These are phyloP conservation scores for Lampris incognitus DNA, from an alignment of 2,113 vertebrate species.

Conservation along the genomic window DNA sequence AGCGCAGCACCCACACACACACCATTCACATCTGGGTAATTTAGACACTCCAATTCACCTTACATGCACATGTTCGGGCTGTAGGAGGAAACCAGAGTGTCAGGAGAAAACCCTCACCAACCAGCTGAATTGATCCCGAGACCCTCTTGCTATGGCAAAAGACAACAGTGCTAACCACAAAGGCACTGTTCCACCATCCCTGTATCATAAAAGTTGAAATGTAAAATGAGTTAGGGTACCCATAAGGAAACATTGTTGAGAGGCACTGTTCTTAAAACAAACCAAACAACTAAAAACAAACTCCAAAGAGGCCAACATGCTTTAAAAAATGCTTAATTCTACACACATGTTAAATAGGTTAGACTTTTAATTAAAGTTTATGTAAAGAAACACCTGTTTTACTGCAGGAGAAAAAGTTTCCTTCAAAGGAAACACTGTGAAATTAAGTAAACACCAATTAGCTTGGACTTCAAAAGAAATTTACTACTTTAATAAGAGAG, in stretches of 20 bases:
- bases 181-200: neutral
- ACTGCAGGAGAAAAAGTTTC: conserved; percentile 17
- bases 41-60: no score
- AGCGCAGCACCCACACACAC: no score
- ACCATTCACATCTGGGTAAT: no score
- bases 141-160: no score
- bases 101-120: no score
- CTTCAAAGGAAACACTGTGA: conserved; percentile 13
- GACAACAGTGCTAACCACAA: no score
- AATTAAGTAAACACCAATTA: conserved; percentile 53
- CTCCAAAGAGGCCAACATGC: neutral
- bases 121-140: no score
- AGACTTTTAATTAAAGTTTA: neutral
- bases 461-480: conserved; percentile 57
- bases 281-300: no score
- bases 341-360: neutral
- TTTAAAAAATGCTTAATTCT: neutral
- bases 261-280: neutral
- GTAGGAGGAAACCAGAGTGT: no score
- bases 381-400: conserved; percentile 20
- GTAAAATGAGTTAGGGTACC: neutral
- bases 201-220: neutral
- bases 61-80: no score
- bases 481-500: conserved; percentile 16
- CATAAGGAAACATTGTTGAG: neutral